These are phyloP conservation scores for Chironomus riparius DNA, from an alignment of 2,888 invertebrate species.

Conservation along the genomic window DNA sequence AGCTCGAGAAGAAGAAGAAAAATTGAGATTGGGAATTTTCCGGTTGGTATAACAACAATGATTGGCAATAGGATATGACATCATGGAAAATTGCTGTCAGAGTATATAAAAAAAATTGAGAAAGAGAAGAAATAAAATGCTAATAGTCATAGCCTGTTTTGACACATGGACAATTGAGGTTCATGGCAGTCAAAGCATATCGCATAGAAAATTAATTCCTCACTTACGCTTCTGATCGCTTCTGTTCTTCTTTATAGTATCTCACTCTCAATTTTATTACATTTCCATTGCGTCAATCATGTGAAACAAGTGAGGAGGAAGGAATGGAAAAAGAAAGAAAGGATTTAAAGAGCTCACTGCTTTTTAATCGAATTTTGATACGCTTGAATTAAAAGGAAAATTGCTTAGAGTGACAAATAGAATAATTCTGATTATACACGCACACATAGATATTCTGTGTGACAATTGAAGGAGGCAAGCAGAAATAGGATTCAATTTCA, in stretches of 20 bases:
- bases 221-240: background rate
- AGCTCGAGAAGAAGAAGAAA: background rate
- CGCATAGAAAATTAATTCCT: background rate
- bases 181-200: background rate
- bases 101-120: background rate
- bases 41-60: conserved; percentile 13
- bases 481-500: conserved; percentile 22
- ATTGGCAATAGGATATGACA: background rate
- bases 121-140: conserved; percentile 3
- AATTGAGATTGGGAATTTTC: conserved; percentile 20
- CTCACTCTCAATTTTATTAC: background rate
- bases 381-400: conserved; percentile 20
- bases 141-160: conserved; percentile 19
- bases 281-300: background rate
- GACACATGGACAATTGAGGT: conserved; percentile 25
- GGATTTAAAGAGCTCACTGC: conserved; percentile 1
- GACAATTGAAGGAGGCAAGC: background rate
- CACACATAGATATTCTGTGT: background rate
- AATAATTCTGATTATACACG: background rate
- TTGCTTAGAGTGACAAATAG: conserved; percentile 20
- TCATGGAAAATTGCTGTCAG: background rate
- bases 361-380: conserved; percentile 13
- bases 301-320: background rate
- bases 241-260: too few relatives aligned
- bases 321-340: background rate